Percentiles rank a stretch among this genome's conserved stretches.
Conservation (phyloP, 2,113 vertebrate species). For the Myrmecobius fasciatus region DNA sequence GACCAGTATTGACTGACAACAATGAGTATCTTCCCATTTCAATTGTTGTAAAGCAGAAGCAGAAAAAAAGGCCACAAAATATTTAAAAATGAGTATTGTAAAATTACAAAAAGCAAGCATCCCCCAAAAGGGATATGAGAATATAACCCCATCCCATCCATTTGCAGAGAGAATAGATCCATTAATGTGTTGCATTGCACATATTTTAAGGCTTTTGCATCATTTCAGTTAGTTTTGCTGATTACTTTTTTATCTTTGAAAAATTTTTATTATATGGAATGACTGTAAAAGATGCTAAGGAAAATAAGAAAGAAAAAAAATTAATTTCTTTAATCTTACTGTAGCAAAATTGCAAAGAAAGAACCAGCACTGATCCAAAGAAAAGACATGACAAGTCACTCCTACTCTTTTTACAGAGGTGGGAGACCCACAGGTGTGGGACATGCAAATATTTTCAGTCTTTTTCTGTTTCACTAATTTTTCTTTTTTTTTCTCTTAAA, state of each 20-base stretch:
- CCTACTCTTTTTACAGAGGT: background rate
- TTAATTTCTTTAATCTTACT: background rate
- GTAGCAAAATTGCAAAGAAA: background rate
- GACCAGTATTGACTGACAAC: no score
- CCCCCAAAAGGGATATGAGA: background rate
- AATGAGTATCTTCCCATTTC: no score
- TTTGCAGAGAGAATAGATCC: background rate
- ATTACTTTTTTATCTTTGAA: background rate
- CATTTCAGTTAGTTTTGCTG: background rate
- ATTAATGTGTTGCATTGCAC: background rate
- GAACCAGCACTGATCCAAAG: background rate
- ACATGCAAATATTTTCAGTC: background rate
- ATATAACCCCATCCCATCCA: background rate
- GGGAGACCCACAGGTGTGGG: background rate
- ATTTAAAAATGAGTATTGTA: background rate
- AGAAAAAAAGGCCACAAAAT: background rate
- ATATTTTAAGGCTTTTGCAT: background rate
- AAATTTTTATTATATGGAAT: background rate
- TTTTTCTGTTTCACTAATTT: background rate
- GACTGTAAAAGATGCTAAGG: background rate
- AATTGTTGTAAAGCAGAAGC: no score
- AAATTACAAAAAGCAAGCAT: background rate
- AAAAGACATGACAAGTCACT: background rate
- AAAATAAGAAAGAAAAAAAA: background rate
- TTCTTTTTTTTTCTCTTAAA: background rate